Evolutionary conservation across 92 coral and sea anemone species (phyloP).

Genomic region (Parazoanthus swiftii): DNA sequence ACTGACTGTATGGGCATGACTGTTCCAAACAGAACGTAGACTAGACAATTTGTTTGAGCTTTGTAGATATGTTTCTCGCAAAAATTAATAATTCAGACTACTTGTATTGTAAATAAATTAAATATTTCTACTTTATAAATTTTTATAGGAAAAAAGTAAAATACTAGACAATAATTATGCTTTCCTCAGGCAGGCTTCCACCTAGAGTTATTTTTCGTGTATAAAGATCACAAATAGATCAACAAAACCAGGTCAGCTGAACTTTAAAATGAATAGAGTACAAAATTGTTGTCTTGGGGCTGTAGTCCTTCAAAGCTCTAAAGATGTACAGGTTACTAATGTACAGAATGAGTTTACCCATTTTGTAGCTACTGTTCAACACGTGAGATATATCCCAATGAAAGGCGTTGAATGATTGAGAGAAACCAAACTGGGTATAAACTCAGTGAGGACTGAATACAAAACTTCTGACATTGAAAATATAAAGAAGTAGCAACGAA

Average conservation of each 20-base stretch:
- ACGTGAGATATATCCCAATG: background rate
- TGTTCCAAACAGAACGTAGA: background rate
- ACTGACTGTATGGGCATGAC: too few relatives aligned
- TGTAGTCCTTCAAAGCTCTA: too few relatives aligned
- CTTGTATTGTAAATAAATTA: background rate
- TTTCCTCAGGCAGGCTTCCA: background rate
- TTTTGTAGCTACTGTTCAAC: too few relatives aligned
- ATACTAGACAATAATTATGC: slow-evolving; percentile 8
- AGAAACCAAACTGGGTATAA: background rate
- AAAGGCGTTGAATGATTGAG: background rate
- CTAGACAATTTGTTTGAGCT: background rate
- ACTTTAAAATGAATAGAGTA: too few relatives aligned
- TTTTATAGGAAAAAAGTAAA: slow-evolving; percentile 13
- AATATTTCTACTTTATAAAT: slow-evolving; percentile 1
- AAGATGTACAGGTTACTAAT: too few relatives aligned
- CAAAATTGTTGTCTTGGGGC: too few relatives aligned
- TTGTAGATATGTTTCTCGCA: background rate
- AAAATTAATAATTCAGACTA: too few relatives aligned
- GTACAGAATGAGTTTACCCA: too few relatives aligned
- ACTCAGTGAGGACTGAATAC: background rate
- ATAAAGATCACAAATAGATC: too few relatives aligned
- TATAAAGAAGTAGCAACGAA: background rate
- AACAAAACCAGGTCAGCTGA: too few relatives aligned
- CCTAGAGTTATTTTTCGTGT: background rate
- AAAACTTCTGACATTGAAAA: background rate